Evolutionary conservation across 1,140 invertebrate genomes (phyloP).

Genomic region (Piezodorus guildinii): DNA sequence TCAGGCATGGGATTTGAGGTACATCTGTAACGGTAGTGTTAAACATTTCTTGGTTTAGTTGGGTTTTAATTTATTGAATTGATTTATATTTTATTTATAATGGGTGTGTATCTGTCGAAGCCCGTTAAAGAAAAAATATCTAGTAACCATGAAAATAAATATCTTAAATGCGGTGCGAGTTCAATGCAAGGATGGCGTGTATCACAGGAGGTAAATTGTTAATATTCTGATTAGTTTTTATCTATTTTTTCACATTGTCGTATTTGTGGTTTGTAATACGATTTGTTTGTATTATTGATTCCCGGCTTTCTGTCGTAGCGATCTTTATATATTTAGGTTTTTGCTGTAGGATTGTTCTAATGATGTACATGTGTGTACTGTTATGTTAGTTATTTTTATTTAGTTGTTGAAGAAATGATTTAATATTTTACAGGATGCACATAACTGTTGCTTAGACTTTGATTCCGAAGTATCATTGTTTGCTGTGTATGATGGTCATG

Average conservation of each 20-base stretch:
- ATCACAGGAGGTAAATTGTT: constrained; percentile 71
- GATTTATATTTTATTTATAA: constrained; percentile 33
- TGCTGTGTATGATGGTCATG: constrained; percentile 97
- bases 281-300: background rate
- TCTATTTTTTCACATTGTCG: too few relatives aligned
- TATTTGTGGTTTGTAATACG: too few relatives aligned
- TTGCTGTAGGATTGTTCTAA: background rate
- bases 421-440: constrained; percentile 69
- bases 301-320: background rate
- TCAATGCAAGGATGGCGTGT: constrained; percentile 98
- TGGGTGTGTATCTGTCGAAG: constrained; percentile 84
- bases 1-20: background rate
- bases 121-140: constrained; percentile 81
- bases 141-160: constrained; percentile 57
- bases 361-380: background rate
- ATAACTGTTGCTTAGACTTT: constrained; percentile 80
- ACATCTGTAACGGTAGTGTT: constrained; percentile 13
- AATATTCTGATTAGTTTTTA: background rate
- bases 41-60: background rate
- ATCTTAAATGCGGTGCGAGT: constrained; percentile 71
- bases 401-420: too few relatives aligned
- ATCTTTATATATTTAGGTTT: too few relatives aligned
- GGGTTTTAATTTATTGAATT: background rate
- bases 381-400: background rate
- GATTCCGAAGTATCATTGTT: constrained; percentile 73